Percentiles rank a stretch among this genome's conserved stretches.
These are phyloP conservation scores for Siniperca obscura DNA, from an alignment of 2,797 vertebrate genomes.

Conservation along the genomic window DNA sequence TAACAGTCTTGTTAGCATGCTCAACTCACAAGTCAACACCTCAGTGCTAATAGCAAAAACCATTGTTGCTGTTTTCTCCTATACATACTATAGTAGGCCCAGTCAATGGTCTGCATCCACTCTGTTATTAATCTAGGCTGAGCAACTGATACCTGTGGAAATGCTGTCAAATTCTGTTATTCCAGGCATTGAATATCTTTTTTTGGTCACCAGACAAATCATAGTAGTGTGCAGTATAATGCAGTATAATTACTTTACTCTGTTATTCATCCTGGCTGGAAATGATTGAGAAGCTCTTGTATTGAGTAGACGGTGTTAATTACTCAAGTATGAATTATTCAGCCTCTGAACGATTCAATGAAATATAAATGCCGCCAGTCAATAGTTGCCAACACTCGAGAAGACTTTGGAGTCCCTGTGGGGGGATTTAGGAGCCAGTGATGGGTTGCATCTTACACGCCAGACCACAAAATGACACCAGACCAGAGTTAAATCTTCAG, in stretches of 20 bases:
- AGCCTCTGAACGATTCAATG: constrained; percentile 78
- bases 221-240: neutral
- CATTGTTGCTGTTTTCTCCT: constrained; percentile 27
- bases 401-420: constrained; percentile 73
- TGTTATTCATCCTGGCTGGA: constrained; percentile 16
- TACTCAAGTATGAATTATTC: constrained; percentile 85
- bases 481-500: constrained; percentile 60
- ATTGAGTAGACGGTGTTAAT: constrained; percentile 80
- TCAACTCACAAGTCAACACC: constrained; percentile 33
- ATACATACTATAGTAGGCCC: neutral
- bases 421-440: constrained; percentile 58
- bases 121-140: constrained; percentile 8
- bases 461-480: constrained; percentile 68
- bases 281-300: constrained; percentile 61
- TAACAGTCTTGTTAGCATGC: constrained; percentile 28
- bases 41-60: constrained; percentile 15
- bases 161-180: constrained; percentile 4
- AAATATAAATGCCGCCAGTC: constrained; percentile 81
- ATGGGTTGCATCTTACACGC: constrained; percentile 54
- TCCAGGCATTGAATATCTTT: neutral
- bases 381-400: constrained; percentile 79
- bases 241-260: constrained; percentile 13
- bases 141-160: constrained; percentile 25
- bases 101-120: constrained; percentile 15
- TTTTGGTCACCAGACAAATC: neutral